Percentiles rank a stretch among this genome's conserved stretches.
phyloP scores from a whole-genome alignment of 2,888 invertebrate genomes.

The Mactromeris polynyma region DNA sequence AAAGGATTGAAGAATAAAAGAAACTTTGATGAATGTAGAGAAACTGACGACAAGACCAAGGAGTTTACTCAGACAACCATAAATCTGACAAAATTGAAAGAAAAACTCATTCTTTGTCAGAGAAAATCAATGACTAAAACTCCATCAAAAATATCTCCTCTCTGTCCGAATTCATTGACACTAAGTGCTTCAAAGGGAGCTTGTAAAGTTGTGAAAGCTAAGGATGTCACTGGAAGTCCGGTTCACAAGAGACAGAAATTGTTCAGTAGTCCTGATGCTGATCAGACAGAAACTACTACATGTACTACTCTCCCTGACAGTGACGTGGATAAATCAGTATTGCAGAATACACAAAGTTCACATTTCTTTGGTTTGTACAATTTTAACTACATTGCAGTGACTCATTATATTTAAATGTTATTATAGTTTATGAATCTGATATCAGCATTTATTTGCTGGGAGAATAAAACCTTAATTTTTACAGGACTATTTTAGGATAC shows the following conservation, averaged over 20 bases:
- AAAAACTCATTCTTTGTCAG: conserved; percentile 48
- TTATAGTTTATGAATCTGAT: no score
- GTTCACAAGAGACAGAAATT: conserved; percentile 48
- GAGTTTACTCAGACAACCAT: conserved; percentile 54
- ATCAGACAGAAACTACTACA: conserved; percentile 7
- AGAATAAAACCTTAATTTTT: no score
- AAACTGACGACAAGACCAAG: conserved; percentile 40
- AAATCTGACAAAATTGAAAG: conserved; percentile 47
- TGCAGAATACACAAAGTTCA: background rate
- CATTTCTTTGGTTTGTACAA: background rate
- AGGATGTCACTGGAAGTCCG: conserved; percentile 34
- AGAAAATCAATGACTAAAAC: conserved; percentile 55
- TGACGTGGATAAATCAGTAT: background rate
- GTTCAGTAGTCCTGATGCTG: conserved; percentile 24
- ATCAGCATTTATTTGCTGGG: no score
- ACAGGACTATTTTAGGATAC: no score
- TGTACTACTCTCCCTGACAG: conserved; percentile 7
- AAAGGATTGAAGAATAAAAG: conserved; percentile 20
- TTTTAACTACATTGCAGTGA: no score
- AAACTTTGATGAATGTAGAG: background rate
- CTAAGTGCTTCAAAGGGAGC: conserved; percentile 16
- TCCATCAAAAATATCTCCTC: conserved; percentile 42
- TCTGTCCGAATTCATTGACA: conserved; percentile 9
- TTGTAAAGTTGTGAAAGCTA: background rate
- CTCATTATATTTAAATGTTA: no score